Evolutionary conservation across 2,888 invertebrate species (phyloP).

Genomic region (Panzeria rudis): DNA sequence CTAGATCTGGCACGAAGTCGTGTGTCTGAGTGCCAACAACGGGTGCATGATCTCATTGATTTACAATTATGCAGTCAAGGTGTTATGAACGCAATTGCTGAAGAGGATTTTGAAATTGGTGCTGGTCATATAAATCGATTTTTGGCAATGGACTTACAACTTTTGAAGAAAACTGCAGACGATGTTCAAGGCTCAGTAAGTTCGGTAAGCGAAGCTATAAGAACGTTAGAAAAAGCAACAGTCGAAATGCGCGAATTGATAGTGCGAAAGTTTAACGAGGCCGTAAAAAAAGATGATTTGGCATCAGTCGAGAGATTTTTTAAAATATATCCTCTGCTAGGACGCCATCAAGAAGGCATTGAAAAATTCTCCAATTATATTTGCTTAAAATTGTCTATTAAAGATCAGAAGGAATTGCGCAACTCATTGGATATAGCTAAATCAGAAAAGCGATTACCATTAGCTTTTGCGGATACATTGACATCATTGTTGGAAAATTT

Average conservation of each 20-base stretch:
- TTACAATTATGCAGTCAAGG: slow-evolving; percentile 98
- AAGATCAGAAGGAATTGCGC: slow-evolving; percentile 89
- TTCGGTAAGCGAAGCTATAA: slow-evolving; percentile 83
- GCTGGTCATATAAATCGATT: slow-evolving; percentile 98
- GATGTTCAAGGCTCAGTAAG: slow-evolving; percentile 87
- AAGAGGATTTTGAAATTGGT: slow-evolving; percentile 98
- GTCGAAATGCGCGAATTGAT: slow-evolving; percentile 86
- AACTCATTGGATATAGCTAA: slow-evolving; percentile 87
- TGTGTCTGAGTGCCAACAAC: slow-evolving; percentile 96
- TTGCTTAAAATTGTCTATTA: slow-evolving; percentile 88
- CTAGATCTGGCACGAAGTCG: slow-evolving; percentile 94
- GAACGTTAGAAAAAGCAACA: slow-evolving; percentile 89
- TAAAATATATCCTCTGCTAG: slow-evolving; percentile 97
- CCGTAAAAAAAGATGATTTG: slow-evolving; percentile 93
- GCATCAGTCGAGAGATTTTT: slow-evolving; percentile 97
- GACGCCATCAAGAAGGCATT: slow-evolving; percentile 95
- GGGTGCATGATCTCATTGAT: slow-evolving; percentile 97
- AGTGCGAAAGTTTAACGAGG: slow-evolving; percentile 94
- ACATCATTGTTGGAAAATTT: slow-evolving; percentile 93
- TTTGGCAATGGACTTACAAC: slow-evolving; percentile 94
- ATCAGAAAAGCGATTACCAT: slow-evolving; percentile 89
- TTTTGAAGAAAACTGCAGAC: slow-evolving; percentile 90
- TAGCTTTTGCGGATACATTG: slow-evolving; percentile 93
- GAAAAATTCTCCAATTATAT: slow-evolving; percentile 94
- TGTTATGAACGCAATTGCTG: slow-evolving; percentile 96